Evolutionary conservation across 2,113 vertebrate genomes (phyloP), one percentile per base, ranked within the genome.

Genomic region (Epinephelus lanceolatus): DNA sequence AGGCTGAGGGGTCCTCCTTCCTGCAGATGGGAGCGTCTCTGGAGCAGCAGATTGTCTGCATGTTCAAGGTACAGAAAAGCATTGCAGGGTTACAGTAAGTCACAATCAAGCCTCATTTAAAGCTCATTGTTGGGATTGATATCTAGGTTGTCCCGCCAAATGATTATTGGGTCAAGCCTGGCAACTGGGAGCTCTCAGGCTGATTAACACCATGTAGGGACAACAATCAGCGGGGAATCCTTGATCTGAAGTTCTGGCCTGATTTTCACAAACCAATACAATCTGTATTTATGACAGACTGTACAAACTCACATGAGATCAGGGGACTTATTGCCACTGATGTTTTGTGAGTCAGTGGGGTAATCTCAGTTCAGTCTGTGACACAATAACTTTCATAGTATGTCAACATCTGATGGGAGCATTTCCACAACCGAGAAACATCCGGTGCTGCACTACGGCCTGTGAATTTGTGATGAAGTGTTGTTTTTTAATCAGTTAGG

Each of bases 11-110:
- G 85, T 99, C 98, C 3, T 96, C 96, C 69, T 99, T 99, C 86
- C 93, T 99, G 72, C 98, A 99, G 95, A 94, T 99, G 96, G 98
- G 97, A 25, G 97, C 97, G 45, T 99, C 98, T 76, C 95, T 99
- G 0, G 98, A 98, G 93, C 98, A 99, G 93, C 98, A 99, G 93
- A 96, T 99, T 78, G 95, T 96, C 89, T 96, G 96, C 87, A 98
- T 99, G 89, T 99, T 99, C 94, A 99, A 99, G 95, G 97, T 95
- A 93, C 52, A 42, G 18, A 55, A 70, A 25, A 49, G 11, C 23
- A 33, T 19, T 53, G 59, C 18, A 65, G 5, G 7, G 25, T 15
- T 6, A 30, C 18, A 40, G 19, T 17, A 53, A 42, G 23, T 42
- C 23, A 11, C 17, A 73, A 14, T 62, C 12, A 60, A 59, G 49